phyloP scores from a whole-genome alignment of 2,888 invertebrate genomes.

The Calameuta filiformis region DNA sequence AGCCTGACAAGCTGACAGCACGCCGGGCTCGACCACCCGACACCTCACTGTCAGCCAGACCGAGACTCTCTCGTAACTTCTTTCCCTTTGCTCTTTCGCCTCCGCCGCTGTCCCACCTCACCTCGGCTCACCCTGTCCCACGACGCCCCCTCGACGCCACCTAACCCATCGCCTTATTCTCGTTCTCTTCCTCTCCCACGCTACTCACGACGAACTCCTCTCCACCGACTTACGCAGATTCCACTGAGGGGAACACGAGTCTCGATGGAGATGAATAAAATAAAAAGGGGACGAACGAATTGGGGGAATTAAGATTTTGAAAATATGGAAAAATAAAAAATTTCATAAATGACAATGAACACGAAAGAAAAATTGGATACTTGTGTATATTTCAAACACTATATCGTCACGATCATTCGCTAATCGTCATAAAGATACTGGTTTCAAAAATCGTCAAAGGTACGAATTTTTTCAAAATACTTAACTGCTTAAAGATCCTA shows the following conservation, averaged over 20 bases:
- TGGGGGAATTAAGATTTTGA: background rate
- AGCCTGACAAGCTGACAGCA: conserved; percentile 62
- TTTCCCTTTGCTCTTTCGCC: conserved; percentile 26
- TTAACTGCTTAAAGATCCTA: background rate
- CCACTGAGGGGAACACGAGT: background rate
- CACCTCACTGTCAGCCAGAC: conserved; percentile 60
- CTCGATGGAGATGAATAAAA: background rate
- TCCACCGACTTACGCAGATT: conserved; percentile 6
- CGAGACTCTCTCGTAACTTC: conserved; percentile 55
- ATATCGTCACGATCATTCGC: background rate
- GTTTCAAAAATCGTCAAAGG: background rate
- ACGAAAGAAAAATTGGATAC: background rate
- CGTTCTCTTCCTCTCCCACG: conserved; percentile 12
- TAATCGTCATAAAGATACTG: too few relatives aligned
- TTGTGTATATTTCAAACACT: background rate
- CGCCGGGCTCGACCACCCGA: conserved; percentile 60
- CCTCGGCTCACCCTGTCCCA: conserved; percentile 14
- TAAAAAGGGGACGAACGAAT: background rate
- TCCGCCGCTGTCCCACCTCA: conserved; percentile 12
- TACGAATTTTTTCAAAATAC: background rate
- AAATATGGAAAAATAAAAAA: background rate
- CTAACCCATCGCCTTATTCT: conserved; percentile 5
- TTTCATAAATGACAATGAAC: background rate
- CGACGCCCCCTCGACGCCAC: conserved; percentile 13
- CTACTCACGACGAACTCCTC: conserved; percentile 20